Conservation (phyloP, 2,113 vertebrate genomes). For the Thoracochromis brauschi region DNA sequence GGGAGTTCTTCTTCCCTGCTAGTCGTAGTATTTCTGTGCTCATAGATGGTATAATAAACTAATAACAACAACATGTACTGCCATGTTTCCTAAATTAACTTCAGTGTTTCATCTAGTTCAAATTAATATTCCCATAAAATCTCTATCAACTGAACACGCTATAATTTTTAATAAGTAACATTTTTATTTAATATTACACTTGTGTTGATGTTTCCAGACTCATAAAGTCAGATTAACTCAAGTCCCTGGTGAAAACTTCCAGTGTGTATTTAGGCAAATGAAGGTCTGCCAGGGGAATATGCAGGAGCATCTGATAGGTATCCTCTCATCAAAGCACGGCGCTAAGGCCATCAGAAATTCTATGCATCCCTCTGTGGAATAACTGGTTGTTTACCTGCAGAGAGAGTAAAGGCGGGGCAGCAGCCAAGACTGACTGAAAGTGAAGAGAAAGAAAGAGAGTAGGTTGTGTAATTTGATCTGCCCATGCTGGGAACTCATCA, state of each 20-base stretch:
- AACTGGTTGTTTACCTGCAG: conserved; percentile 3
- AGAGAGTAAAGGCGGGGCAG: background rate
- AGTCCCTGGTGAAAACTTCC: background rate
- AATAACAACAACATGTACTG: background rate
- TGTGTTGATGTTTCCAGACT: background rate
- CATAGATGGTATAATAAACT: background rate
- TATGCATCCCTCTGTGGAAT: background rate
- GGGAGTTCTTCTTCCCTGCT: background rate
- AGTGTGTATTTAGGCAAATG: background rate
- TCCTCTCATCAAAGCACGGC: background rate
- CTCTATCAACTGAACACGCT: background rate
- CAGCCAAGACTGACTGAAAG: background rate
- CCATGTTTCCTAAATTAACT: background rate
- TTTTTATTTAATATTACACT: background rate
- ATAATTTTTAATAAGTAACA: background rate
- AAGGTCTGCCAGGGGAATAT: background rate
- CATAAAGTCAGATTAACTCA: background rate
- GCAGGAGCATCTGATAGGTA: background rate
- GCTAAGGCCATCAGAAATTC: background rate
- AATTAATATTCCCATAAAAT: background rate
- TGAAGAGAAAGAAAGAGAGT: background rate
- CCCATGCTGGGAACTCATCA: conserved; percentile 33
- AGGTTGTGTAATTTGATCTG: conserved; percentile 30
- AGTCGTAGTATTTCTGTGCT: background rate
- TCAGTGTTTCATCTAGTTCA: background rate